Base-by-base conservation (phyloP, 2,797 vertebrate genomes). In the Chloroceryle amazona region DNA sequence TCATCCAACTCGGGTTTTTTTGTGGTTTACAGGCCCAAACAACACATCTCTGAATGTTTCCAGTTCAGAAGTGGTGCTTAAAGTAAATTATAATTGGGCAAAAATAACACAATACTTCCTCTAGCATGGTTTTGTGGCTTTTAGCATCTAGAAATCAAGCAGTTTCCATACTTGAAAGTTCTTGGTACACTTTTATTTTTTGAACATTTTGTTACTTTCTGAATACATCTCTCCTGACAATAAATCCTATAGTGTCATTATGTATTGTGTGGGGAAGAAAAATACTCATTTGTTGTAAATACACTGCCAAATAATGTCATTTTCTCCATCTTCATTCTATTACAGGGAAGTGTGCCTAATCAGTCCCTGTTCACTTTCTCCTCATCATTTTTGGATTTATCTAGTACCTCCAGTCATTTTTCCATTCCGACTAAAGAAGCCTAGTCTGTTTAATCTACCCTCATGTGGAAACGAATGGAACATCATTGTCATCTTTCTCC, bases 361-460 rank as follows among this genome's bases (percentile, higher is more conserved):
- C 86, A 92, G 84, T 92, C 89, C 84, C 86, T 92, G 71, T 89
- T 93, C 63, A 52, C 10, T 95, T 87, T 41, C 31, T 92, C 67
- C 74, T 85, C 81, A 74, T 92, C 67, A 33, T 94, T 89, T 81
- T 84, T 80, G 74, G 54, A 80, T 87, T 95, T 95, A 92, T 97
- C 95, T 91, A 80, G 67, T 74, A 87, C 67, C 29, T 71, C 60
- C 84, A 96, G 87, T 47, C 55, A 76, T 92, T 92, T 85, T 91
- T 92, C 31, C 74, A 87, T 37, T 7, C 60, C 52, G 51, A 85
- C 28, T 87, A 76, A 89, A 85, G 35, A 92, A 85, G 51, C 15
- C 74, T 67, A 70, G 44, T 63, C 68, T 92, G n/a, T 92, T 95
- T 94, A 95, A 95, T 93, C 67, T 87, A 91, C 70, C 63, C 84